A percentile compares a stretch with the other conserved stretches of the same genome.
These are phyloP conservation scores for Tetraneura akinire DNA, from an alignment of 1,140 invertebrate genomes.

Conservation along the genomic window DNA sequence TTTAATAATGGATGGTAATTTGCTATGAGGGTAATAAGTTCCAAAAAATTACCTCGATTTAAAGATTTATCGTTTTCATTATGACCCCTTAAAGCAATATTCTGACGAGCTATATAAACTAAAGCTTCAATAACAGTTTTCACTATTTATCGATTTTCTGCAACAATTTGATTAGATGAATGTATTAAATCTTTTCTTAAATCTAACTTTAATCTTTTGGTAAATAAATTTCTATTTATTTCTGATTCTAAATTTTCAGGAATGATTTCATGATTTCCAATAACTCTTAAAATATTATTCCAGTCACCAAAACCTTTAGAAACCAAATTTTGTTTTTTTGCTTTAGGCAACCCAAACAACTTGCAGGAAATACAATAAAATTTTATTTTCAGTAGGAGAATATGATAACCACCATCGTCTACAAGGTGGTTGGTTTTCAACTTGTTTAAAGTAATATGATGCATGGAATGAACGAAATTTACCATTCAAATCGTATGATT, in stretches of 20 bases:
- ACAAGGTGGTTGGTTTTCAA: background rate
- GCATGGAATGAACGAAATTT: slow-evolving; percentile 10
- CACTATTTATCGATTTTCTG: too few species aligned
- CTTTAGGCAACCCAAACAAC: background rate
- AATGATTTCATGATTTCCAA: background rate
- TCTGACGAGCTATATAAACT: too few species aligned
- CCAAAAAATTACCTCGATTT: too few species aligned
- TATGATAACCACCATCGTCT: background rate
- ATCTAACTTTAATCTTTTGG: background rate
- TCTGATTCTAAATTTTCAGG: background rate
- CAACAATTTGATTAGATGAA: background rate
- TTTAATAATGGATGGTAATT: too few species aligned
- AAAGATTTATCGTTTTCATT: too few species aligned
- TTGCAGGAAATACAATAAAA: background rate
- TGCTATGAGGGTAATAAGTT: too few species aligned
- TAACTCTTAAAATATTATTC: slow-evolving; percentile 2
- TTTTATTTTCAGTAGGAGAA: slow-evolving; percentile 1
- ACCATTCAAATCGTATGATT: background rate
- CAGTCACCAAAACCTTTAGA: background rate
- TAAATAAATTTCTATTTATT: slow-evolving; percentile 4
- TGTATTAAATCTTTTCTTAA: background rate
- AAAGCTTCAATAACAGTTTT: too few species aligned
- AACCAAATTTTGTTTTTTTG: background rate
- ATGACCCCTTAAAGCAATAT: too few species aligned
- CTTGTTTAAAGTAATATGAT: slow-evolving; percentile 13